phyloP scores from a whole-genome alignment of 1,140 invertebrate genomes.

The Ips typographus region DNA sequence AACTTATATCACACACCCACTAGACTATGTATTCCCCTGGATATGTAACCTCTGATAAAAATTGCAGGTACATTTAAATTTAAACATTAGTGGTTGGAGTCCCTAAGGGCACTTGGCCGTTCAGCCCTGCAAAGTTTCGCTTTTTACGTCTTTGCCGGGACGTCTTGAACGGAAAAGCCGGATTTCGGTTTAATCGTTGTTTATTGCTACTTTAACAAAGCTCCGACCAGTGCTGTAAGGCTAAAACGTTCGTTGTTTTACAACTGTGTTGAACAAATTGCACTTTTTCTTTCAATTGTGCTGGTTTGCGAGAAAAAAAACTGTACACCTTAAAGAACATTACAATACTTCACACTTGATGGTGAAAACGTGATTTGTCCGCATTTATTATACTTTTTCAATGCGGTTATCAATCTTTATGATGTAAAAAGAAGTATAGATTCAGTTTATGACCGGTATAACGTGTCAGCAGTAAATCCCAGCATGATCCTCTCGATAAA shows the following conservation, averaged over 20 bases:
- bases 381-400: conserved; percentile 20
- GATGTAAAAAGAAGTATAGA: neutral
- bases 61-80: conserved; percentile 23
- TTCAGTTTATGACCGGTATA: conserved; percentile 17
- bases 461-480: conserved; percentile 28
- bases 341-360: too few relatives aligned
- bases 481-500: conserved; percentile 13
- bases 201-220: too few relatives aligned
- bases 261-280: too few relatives aligned
- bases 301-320: too few relatives aligned
- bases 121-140: neutral
- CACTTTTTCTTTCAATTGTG: too few relatives aligned
- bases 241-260: too few relatives aligned
- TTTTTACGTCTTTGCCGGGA: too few relatives aligned
- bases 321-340: too few relatives aligned
- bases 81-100: conserved; percentile 15
- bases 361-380: neutral
- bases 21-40: conserved; percentile 7
- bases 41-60: conserved; percentile 14
- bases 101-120: conserved; percentile 1
- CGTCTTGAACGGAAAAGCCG: too few relatives aligned
- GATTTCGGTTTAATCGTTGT: too few relatives aligned
- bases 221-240: too few relatives aligned
- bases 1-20: conserved; percentile 4
- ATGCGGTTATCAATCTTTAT: conserved; percentile 5